phyloP scores from a whole-genome alignment of 2,113 vertebrate genomes.

The Phaetusa simplex region DNA sequence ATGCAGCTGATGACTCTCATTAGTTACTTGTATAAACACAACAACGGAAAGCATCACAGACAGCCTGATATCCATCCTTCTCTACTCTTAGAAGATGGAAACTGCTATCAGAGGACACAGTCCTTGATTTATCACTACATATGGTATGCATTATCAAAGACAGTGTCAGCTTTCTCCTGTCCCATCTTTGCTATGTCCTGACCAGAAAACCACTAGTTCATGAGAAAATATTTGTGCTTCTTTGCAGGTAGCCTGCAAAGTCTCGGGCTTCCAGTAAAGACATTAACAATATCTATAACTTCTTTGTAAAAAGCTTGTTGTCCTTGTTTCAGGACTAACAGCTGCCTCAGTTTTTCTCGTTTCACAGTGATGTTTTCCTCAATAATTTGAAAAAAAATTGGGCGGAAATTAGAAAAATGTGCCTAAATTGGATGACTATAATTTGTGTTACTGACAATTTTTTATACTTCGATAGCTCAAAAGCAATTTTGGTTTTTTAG shows the following conservation, averaged over 20 bases:
- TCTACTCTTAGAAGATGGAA: not conserved
- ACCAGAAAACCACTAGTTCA: not conserved
- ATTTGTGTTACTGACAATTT: not conserved
- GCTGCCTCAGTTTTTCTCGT: not conserved
- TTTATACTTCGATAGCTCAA: not conserved
- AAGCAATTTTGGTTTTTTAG: not conserved
- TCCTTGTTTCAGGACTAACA: conserved; percentile 3
- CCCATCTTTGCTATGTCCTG: not conserved
- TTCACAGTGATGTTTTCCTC: conserved; percentile 5
- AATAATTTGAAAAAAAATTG: not conserved
- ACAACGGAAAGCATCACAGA: not conserved
- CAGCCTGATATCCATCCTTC: not conserved
- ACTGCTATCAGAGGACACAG: not conserved
- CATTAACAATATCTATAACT: not conserved
- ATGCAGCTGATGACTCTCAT: not conserved
- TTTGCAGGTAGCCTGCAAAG: not conserved
- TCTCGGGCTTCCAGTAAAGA: not conserved
- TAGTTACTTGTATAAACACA: not conserved
- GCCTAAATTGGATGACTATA: not conserved
- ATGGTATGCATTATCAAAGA: not conserved
- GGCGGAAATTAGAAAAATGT: not conserved
- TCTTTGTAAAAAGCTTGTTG: not conserved
- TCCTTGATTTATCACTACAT: not conserved
- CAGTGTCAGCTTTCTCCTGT: not conserved
- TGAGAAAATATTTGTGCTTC: not conserved